phyloP scores from a whole-genome alignment of 2,888 invertebrate genomes.

The Proisotoma minuta region DNA sequence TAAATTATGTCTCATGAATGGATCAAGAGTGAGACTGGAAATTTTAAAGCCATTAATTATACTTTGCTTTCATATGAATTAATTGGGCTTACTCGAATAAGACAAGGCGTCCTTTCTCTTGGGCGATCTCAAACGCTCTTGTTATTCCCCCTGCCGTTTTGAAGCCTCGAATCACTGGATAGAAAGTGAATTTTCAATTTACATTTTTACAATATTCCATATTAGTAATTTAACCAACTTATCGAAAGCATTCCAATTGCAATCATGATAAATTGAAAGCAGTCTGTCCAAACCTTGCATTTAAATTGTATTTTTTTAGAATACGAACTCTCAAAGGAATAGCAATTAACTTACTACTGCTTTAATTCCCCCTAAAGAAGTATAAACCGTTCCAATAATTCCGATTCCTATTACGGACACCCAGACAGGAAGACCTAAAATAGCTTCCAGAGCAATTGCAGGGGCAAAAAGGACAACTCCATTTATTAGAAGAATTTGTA shows the following conservation, averaged over 20 bases:
- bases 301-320: too few relatives aligned
- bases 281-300: slow-evolving; percentile 42
- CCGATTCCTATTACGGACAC: slow-evolving; percentile 48
- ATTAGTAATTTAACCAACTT: slow-evolving; percentile 38
- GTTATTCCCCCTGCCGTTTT: slow-evolving; percentile 49
- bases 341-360: too few relatives aligned
- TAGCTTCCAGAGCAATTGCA: slow-evolving; percentile 36
- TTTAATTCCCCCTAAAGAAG: slow-evolving; percentile 48
- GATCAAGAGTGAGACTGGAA: slow-evolving; percentile 28
- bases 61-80: background rate
- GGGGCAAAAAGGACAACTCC: slow-evolving; percentile 49
- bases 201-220: background rate
- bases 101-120: slow-evolving; percentile 48
- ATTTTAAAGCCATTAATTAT: background rate
- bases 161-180: slow-evolving; percentile 8
- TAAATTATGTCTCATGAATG: slow-evolving; percentile 35
- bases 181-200: too few relatives aligned
- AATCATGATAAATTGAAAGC: slow-evolving; percentile 37
- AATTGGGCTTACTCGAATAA: slow-evolving; percentile 41
- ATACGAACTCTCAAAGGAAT: too few relatives aligned
- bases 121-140: slow-evolving; percentile 49
- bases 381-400: slow-evolving; percentile 50
- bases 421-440: slow-evolving; percentile 12
- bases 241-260: slow-evolving; percentile 46
- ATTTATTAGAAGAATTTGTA: slow-evolving; percentile 39